Base-by-base conservation (phyloP, 1,140 invertebrate genomes). In the Drosophila littoralis region DNA sequence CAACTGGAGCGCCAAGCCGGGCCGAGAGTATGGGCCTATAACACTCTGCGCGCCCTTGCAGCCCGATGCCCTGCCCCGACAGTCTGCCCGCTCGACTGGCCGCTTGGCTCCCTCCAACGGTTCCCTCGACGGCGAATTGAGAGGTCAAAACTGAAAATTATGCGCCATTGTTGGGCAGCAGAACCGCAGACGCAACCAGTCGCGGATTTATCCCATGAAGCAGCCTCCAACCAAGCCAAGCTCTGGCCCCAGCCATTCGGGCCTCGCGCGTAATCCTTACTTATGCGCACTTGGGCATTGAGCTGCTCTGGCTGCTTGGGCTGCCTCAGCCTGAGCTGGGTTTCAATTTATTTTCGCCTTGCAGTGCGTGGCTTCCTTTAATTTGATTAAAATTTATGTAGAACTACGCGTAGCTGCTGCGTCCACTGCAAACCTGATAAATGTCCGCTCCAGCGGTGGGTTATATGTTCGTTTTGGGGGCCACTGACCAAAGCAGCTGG, bases 341-440 rank as follows among this genome's bases (percentile, higher is more conserved):
- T 66, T 77, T 86, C 57, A 88, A 88, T 86, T 86, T 86, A 86
- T 86, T 76, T 86, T 75, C 64, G 60, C 46, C 45, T 60, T 48
- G 69, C 74, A 64, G 64, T 79, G 76, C 69, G 75, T 75, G 71
- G 72, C 69, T 70, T 77, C 59, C 64, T 88, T 86, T 88, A 89
- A 88, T 88, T 89, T 88, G 83, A 89, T 89, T 89, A 89, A 75
- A 86, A 88, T 89, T 88, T 88, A 88, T 89, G 83, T 77, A 71
- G 76, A 83, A 83, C 72, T 88, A 45, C 40, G 55, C 54, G 22
- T 57, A 50, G 48, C 48, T 32, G 54, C 55, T 45, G 58, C 22
- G 32, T 22, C 48, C 13, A 38, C 55, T n/a, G 42, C 48, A 74
- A 74, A 68, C 65, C 63, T 58, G 70, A 73, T 73, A 73, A 73